phyloP scores from a whole-genome alignment of 1,140 invertebrate species.

The Cecropterus lyciades region DNA sequence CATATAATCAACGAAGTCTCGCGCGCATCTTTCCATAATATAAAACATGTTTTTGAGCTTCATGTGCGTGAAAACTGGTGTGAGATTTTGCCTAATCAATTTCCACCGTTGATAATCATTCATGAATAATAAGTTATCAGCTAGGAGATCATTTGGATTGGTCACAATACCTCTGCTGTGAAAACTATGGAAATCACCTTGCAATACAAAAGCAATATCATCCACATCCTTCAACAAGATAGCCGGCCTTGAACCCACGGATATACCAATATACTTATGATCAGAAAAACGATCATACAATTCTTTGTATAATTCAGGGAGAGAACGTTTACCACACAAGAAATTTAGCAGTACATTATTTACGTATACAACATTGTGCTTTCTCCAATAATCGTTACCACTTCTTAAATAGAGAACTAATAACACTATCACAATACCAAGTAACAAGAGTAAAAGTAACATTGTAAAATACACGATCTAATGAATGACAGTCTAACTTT shows the following conservation, averaged over 20 bases:
- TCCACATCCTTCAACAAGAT: neutral
- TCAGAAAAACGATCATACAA: conserved; percentile 3
- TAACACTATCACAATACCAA: conserved; percentile 3
- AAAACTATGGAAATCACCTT: conserved; percentile 76
- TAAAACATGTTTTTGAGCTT: conserved; percentile 78
- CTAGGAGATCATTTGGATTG: conserved; percentile 82
- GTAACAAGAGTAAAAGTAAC: neutral
- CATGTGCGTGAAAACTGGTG: conserved; percentile 69
- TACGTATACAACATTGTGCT: conserved; percentile 25
- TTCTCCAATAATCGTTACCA: conserved; percentile 34
- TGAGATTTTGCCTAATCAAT: conserved; percentile 67
- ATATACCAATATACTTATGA: conserved; percentile 14
- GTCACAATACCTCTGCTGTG: conserved; percentile 71
- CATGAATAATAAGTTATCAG: conserved; percentile 82
- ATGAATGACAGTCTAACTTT: too few species aligned
- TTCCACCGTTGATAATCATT: conserved; percentile 64
- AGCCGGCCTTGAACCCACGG: neutral
- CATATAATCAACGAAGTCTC: conserved; percentile 49
- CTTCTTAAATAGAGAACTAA: conserved; percentile 5
- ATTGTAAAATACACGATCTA: conserved; percentile 1
- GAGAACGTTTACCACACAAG: conserved; percentile 5
- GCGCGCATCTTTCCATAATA: conserved; percentile 49
- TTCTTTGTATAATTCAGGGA: conserved; percentile 8
- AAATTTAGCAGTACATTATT: conserved; percentile 18
- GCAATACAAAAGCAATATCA: conserved; percentile 9